Evolutionary conservation across 2,888 invertebrate genomes (phyloP).

Genomic region (Drosophila cracens): DNA sequence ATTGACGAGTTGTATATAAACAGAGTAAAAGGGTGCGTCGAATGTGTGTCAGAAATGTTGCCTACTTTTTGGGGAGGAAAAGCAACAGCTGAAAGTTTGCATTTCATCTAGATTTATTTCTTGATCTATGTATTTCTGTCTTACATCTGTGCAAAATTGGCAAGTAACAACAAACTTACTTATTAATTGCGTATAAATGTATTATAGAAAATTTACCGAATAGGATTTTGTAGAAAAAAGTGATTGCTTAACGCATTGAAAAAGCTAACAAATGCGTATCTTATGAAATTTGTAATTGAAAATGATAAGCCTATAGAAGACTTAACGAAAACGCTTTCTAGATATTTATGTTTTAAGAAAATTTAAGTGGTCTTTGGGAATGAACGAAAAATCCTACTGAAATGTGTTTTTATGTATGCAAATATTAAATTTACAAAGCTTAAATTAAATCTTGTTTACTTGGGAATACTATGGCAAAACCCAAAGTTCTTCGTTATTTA

Average conservation of each 20-base stretch:
- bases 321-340: neutral
- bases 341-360: neutral
- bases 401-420: neutral
- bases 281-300: neutral
- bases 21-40: slow-evolving; percentile 24
- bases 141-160: neutral
- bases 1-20: slow-evolving; percentile 30
- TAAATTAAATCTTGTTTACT: neutral
- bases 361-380: neutral
- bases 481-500: too few species aligned
- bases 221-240: neutral
- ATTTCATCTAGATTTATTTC: neutral
- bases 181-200: neutral
- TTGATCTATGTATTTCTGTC: neutral
- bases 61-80: slow-evolving; percentile 40
- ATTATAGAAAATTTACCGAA: neutral
- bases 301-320: neutral
- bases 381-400: neutral
- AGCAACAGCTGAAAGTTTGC: slow-evolving; percentile 23
- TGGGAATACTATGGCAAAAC: too few species aligned
- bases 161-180: neutral
- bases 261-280: neutral
- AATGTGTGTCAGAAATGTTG: slow-evolving; percentile 50
- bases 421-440: neutral
- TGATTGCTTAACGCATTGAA: neutral